These are phyloP conservation scores for Melanerpes aurifrons DNA, from an alignment of 2,113 vertebrate genomes.

Conservation along the genomic window DNA sequence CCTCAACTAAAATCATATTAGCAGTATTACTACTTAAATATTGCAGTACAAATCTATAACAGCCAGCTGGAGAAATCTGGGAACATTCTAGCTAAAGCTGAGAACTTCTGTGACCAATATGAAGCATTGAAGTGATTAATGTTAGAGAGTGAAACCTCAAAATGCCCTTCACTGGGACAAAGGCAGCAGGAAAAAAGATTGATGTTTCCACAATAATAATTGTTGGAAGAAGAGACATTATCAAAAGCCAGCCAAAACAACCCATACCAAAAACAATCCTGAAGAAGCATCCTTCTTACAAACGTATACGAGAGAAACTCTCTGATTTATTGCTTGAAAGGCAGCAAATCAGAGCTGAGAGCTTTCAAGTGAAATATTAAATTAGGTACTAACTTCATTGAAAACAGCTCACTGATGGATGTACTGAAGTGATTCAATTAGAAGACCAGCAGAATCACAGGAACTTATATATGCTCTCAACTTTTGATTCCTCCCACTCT, in stretches of 20 bases:
- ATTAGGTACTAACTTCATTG: conserved; percentile 33
- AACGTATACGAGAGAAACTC: background rate
- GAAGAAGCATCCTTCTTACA: background rate
- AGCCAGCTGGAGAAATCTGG: background rate
- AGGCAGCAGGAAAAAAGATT: background rate
- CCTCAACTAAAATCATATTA: background rate
- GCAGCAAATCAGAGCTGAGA: conserved; percentile 37
- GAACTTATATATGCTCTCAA: background rate
- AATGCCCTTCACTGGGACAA: background rate
- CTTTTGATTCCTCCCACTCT: background rate
- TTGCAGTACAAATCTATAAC: background rate
- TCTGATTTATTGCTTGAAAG: conserved; percentile 32
- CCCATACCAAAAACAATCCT: background rate
- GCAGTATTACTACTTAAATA: background rate
- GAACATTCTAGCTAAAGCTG: background rate
- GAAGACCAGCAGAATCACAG: conserved; percentile 13
- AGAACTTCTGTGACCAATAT: background rate
- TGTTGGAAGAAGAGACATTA: background rate
- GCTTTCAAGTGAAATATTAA: conserved; percentile 42
- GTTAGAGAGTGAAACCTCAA: background rate
- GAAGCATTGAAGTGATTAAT: background rate
- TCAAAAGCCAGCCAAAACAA: background rate
- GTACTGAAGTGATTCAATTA: conserved; percentile 1
- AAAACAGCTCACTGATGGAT: conserved; percentile 30
- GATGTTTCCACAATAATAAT: background rate